A percentile compares a stretch with the other conserved stretches of the same genome.
Conservation (phyloP, 2,888 invertebrate species). For the Lasioglossum oenotherae region DNA sequence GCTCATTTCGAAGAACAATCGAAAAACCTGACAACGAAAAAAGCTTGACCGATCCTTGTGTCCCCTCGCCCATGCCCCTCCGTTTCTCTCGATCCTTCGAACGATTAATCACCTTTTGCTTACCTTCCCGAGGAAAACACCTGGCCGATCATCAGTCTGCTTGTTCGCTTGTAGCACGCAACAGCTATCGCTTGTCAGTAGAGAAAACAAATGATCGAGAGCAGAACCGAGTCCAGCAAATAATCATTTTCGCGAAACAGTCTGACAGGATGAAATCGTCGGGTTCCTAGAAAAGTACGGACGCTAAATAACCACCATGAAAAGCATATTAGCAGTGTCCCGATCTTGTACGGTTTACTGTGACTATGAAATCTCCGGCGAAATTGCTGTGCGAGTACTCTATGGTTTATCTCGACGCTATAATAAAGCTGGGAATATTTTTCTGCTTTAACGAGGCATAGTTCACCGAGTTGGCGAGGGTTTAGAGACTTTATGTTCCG, state of each 20-base stretch:
- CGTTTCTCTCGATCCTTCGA: neutral
- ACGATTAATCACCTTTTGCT: conserved; percentile 17
- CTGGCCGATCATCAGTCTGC: conserved; percentile 14
- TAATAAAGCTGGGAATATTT: neutral
- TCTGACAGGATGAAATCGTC: neutral
- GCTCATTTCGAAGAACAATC: neutral
- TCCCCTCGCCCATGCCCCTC: neutral
- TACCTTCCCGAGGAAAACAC: conserved; percentile 2
- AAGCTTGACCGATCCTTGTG: neutral
- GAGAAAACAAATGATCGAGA: conserved; percentile 3
- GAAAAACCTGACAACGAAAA: neutral
- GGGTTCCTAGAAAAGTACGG: neutral
- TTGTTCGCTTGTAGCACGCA: conserved; percentile 8
- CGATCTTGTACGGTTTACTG: neutral
- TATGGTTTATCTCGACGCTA: neutral
- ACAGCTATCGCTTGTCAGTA: conserved; percentile 10
- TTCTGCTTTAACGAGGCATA: neutral
- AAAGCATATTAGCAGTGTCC: neutral
- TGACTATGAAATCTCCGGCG: neutral
- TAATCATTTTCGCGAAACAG: conserved; percentile 5
- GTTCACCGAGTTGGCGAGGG: neutral
- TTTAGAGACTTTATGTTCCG: neutral
- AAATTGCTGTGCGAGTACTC: neutral
- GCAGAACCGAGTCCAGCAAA: neutral
- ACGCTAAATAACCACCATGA: neutral